Evolutionary conservation across 2,888 invertebrate genomes (phyloP), one percentile per base, ranked within the genome.

Genomic region (Hypsopygia costalis): DNA sequence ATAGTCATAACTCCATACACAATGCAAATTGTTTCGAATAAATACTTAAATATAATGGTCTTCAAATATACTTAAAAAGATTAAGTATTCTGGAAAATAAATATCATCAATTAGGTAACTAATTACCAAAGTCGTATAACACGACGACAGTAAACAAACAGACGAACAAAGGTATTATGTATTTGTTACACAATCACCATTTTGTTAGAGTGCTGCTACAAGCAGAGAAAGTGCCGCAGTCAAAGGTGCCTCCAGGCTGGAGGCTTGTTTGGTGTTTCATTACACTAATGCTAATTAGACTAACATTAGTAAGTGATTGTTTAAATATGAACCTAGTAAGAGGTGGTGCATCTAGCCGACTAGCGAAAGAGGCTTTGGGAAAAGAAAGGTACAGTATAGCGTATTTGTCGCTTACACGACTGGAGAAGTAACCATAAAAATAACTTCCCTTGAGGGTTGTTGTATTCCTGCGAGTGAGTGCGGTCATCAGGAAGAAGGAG

Each of bases 171-270:
- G 31, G 1, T 11, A 11, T 31, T 31, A 12, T 11, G 31, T 11
- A 8, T 7, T 2, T 31, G 11, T 31, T 31, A 11, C 11, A 1
- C 4, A 30, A 11, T 35, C 22, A 5, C 21, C 4, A 3, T 25
- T 34, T 12, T 32, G 16, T 33, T 33, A 25, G 25, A 25, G 25
- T 20, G 27, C 9, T 11, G 25, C 11, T 12, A 34, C 29, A 41
- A 41, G 36, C 39, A 31, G 43, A 20, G 43, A 43, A 43, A 43
- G 35, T 16, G 35, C 16, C 34, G 29, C 21, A 31, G 43, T 43
- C 43, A 43, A 39, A 43, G 43, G 43, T 43, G 33, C 31, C 6
- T 7, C 25, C 25, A 6, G 22, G 16, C 4, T 16, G 16, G 16
- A 4, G 2, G 2, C 3, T 16, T 16, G 16, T 16, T 16, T 16